Conservation (phyloP, 1,140 invertebrate genomes). For the Neelides sp. region DNA sequence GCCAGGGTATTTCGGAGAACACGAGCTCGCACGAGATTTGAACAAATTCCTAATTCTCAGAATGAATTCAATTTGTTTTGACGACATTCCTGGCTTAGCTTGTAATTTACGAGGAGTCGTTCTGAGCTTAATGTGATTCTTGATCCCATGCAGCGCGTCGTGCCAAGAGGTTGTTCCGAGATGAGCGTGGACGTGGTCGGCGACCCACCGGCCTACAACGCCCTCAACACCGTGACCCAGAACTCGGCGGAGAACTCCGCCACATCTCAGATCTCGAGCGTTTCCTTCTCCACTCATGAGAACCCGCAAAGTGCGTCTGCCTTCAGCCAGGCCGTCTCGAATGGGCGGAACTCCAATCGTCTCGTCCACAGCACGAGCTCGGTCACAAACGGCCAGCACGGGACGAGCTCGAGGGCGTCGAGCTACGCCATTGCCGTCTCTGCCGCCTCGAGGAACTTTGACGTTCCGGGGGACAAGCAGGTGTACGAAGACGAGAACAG, state of each 20-base stretch:
- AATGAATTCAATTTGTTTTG: no score
- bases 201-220: constrained; percentile 19
- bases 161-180: constrained; percentile 28
- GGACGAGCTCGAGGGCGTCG: constrained; percentile 22
- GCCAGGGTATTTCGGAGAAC: no score
- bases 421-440: constrained; percentile 29
- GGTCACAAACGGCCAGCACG: constrained; percentile 23
- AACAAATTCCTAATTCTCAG: no score
- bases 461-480: constrained; percentile 24
- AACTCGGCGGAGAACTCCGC: constrained; percentile 30
- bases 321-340: constrained; percentile 26
- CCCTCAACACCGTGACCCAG: constrained; percentile 26
- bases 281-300: constrained; percentile 27
- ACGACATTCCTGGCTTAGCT: no score
- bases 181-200: constrained; percentile 24
- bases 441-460: constrained; percentile 24
- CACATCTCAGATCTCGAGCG: constrained; percentile 29
- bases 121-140: no score
- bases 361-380: constrained; percentile 26
- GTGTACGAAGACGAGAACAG: constrained; percentile 25
- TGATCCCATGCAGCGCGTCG: constrained; percentile 16
- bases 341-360: constrained; percentile 26
- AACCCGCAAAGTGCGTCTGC: constrained; percentile 25
- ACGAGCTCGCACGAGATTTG: no score
- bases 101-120: no score